phyloP scores from a whole-genome alignment of 2,113 vertebrate genomes.

The Cyphotilapia sp. region DNA sequence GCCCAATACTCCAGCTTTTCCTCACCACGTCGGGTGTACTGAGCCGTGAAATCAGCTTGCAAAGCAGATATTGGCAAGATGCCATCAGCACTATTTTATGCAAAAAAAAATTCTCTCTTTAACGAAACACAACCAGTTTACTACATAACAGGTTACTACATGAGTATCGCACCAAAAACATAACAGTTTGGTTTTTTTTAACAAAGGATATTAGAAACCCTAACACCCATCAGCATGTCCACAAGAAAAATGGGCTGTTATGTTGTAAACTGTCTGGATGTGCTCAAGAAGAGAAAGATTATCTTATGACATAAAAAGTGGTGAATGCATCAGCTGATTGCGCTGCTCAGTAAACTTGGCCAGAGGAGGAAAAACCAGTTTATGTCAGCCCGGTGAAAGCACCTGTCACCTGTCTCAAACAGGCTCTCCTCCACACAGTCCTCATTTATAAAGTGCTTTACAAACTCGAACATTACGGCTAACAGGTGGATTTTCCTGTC shows the following conservation, averaged over 20 bases:
- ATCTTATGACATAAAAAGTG: fast-evolving
- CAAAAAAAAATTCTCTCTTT: fast-evolving
- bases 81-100: not conserved
- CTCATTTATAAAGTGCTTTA: not conserved
- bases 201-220: not conserved
- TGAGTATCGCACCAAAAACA: fast-evolving
- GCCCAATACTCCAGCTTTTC: not conserved
- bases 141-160: fast-evolving
- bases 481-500: not conserved
- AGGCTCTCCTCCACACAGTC: not conserved
- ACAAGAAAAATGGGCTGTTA: not conserved
- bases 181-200: not conserved
- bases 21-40: fast-evolving
- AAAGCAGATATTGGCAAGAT: not conserved
- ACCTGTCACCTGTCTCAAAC: not conserved
- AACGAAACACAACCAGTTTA: fast-evolving
- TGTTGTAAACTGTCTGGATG: not conserved
- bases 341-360: fast-evolving
- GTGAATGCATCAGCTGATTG: not conserved
- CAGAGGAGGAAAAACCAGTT: not conserved
- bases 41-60: not conserved
- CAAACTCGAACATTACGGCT: not conserved
- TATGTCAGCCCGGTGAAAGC: fast-evolving
- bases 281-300: not conserved
- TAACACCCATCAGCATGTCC: not conserved